These are phyloP conservation scores for Paramormyrops hopkinsi DNA, from an alignment of 2,797 vertebrate genomes.

Conservation along the genomic window DNA sequence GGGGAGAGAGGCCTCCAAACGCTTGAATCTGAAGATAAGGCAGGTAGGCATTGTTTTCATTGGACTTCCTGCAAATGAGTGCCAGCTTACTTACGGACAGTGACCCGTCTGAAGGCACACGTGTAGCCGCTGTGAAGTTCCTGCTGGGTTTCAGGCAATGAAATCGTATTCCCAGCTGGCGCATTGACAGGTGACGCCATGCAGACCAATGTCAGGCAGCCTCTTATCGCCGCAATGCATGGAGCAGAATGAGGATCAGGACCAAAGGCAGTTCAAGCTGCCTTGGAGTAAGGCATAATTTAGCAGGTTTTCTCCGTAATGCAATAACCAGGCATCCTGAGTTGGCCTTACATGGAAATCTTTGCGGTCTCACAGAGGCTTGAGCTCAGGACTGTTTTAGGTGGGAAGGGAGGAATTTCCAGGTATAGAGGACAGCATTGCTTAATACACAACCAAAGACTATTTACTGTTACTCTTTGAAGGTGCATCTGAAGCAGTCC, in stretches of 20 bases:
- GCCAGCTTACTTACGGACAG: too few relatives aligned
- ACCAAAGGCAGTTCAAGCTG: not conserved
- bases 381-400: not conserved
- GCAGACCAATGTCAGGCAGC: not conserved
- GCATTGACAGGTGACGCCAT: not conserved
- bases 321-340: not conserved
- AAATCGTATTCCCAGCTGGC: not conserved
- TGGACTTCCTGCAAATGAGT: not conserved
- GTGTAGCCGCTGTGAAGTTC: not conserved
- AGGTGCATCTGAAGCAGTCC: not conserved
- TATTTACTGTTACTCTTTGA: not conserved
- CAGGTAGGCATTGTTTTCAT: constrained; percentile 37
- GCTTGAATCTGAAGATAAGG: constrained; percentile 22
- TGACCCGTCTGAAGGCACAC: not conserved
- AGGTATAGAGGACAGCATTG: not conserved
- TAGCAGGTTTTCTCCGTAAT: not conserved
- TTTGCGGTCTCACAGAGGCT: not conserved
- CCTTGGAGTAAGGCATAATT: not conserved
- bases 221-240: not conserved
- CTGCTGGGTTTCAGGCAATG: not conserved
- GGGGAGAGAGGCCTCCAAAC: constrained; percentile 7
- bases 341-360: not conserved
- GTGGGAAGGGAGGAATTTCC: not conserved
- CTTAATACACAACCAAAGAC: not conserved
- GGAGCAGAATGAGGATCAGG: not conserved